Evolutionary conservation across 23 tunicate genomes (phyloP).

Genomic region (Oikopleura albicans): DNA sequence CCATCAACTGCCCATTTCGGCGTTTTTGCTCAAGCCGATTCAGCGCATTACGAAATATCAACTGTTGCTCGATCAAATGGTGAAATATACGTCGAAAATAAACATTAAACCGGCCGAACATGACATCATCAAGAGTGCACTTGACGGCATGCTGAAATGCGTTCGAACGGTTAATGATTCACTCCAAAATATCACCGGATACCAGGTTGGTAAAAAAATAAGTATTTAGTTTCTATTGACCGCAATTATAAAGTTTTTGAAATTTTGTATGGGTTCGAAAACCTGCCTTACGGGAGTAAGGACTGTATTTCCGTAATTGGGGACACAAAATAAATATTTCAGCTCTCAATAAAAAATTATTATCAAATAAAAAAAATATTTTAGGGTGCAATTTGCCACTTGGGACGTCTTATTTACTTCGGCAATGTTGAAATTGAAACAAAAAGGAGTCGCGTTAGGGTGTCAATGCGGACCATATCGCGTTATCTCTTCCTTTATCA

Average conservation of each 20-base stretch:
- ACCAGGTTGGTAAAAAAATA: too few relatives aligned
- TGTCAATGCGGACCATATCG: not conserved
- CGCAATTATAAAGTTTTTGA: too few relatives aligned
- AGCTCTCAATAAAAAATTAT: too few relatives aligned
- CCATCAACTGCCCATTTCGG: not conserved
- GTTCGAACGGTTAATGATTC: slow-evolving; percentile 7
- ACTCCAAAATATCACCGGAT: slow-evolving; percentile 14
- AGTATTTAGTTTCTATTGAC: too few relatives aligned
- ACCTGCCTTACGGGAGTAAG: too few relatives aligned
- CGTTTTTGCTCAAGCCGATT: slow-evolving; percentile 10
- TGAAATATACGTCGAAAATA: not conserved
- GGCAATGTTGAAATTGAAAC: slow-evolving; percentile 2
- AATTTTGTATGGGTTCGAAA: too few relatives aligned
- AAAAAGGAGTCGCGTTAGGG: not conserved
- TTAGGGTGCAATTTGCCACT: not conserved
- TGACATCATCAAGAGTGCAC: not conserved
- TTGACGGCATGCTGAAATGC: slow-evolving; percentile 5
- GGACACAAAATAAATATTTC: too few relatives aligned
- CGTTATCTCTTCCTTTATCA: not conserved
- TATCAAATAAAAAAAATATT: not conserved
- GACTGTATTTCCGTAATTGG: too few relatives aligned
- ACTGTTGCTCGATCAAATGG: slow-evolving; percentile 4
- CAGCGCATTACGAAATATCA: slow-evolving; percentile 9
- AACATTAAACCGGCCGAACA: not conserved
- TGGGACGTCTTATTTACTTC: not conserved